Conservation (phyloP, 64 coral and sea anemone species). For the Exaiptasia diaphana region DNA sequence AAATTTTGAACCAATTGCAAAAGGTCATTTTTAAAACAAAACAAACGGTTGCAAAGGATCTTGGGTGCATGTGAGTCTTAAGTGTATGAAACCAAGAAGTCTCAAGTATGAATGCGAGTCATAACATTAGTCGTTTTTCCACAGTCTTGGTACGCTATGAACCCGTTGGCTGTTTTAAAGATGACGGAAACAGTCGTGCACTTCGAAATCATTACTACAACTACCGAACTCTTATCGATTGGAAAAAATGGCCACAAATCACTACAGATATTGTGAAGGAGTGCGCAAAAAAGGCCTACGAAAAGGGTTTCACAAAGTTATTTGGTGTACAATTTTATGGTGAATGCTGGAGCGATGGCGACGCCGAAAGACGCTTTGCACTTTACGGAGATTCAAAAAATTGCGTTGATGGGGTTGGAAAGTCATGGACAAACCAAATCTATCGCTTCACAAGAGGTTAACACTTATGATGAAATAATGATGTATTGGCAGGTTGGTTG, state of each 20-base stretch:
- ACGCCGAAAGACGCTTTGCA: background rate
- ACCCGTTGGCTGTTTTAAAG: background rate
- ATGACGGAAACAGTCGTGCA: background rate
- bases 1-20: background rate
- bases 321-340: background rate
- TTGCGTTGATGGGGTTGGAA: constrained; percentile 1
- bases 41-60: background rate
- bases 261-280: background rate
- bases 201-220: constrained; percentile 5
- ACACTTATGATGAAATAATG: background rate
- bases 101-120: background rate
- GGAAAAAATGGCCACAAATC: background rate
- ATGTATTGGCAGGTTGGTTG: background rate
- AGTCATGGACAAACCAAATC: background rate
- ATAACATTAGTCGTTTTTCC: background rate
- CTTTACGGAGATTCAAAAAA: background rate
- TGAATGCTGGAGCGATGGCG: constrained; percentile 16
- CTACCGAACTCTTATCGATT: background rate
- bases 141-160: background rate
- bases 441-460: background rate
- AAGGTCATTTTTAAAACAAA: background rate
- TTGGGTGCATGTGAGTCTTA: background rate
- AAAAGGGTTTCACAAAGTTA: background rate
- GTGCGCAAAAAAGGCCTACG: background rate
- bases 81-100: background rate